These are phyloP conservation scores for Chouioia cunea DNA, from an alignment of 2,888 invertebrate species.

Conservation along the genomic window DNA sequence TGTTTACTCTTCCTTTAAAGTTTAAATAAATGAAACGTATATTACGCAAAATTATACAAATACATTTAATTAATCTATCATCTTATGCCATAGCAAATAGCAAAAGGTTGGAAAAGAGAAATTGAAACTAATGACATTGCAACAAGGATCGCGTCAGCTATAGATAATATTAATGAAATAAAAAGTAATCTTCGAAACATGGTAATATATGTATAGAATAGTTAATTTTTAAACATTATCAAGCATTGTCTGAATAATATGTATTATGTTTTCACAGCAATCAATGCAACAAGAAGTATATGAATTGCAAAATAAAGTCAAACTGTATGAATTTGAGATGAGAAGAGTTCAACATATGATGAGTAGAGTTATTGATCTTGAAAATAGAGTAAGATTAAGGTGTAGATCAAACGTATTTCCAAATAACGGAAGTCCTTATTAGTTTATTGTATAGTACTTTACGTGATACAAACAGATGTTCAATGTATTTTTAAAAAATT, in stretches of 20 bases:
- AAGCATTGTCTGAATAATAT: not conserved
- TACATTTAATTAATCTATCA: slow-evolving; percentile 8
- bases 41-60: not conserved
- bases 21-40: not conserved
- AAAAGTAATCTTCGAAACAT: slow-evolving; percentile 61
- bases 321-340: slow-evolving; percentile 61
- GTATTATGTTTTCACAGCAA: slow-evolving; percentile 54
- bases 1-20: slow-evolving; percentile 9
- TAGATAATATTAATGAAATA: slow-evolving; percentile 63
- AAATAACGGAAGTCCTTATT: slow-evolving; percentile 25
- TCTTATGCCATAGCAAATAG: slow-evolving; percentile 57
- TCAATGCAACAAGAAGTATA: slow-evolving; percentile 62
- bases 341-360: slow-evolving; percentile 62
- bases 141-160: slow-evolving; percentile 59
- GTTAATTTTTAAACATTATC: slow-evolving; percentile 4
- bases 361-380: slow-evolving; percentile 60
- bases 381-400: slow-evolving; percentile 59
- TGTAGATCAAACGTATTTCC: slow-evolving; percentile 52
- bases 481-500: slow-evolving; percentile 21
- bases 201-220: slow-evolving; percentile 51
- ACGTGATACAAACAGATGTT: slow-evolving; percentile 12
- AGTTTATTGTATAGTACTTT: no score
- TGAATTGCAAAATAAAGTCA: slow-evolving; percentile 61
- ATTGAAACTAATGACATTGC: slow-evolving; percentile 60
- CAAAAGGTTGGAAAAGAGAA: slow-evolving; percentile 60